These are phyloP conservation scores for Pollenia angustigena DNA, from an alignment of 2,888 invertebrate species.

Conservation along the genomic window DNA sequence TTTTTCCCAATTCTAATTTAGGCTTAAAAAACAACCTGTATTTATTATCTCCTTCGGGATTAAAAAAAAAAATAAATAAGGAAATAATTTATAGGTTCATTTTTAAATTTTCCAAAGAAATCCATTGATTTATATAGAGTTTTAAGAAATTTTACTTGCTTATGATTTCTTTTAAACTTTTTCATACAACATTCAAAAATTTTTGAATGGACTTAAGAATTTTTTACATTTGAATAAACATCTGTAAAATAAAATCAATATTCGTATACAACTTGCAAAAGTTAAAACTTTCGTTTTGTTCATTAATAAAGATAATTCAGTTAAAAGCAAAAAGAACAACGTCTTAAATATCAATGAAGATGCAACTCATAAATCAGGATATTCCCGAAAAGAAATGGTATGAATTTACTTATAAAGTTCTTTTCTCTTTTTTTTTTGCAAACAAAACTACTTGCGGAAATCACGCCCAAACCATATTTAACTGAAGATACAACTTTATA, in stretches of 20 bases:
- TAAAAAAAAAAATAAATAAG: neutral
- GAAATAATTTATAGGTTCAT: neutral
- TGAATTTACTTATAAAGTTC: slow-evolving; percentile 15
- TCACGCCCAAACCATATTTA: slow-evolving; percentile 67
- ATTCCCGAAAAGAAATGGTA: slow-evolving; percentile 45
- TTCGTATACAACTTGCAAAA: neutral
- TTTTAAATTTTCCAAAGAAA: too few species aligned
- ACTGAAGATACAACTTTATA: slow-evolving; percentile 54
- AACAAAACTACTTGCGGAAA: slow-evolving; percentile 63
- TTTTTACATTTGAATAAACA: neutral
- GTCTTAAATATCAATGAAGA: slow-evolving; percentile 27
- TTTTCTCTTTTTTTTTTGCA: slow-evolving; percentile 8
- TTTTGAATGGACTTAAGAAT: neutral
- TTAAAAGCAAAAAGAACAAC: neutral
- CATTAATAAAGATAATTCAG: slow-evolving; percentile 53
- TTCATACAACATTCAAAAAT: too few species aligned
- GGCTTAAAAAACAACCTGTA: too few species aligned
- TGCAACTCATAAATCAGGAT: slow-evolving; percentile 67
- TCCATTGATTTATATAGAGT: too few species aligned
- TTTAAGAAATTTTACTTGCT: neutral
- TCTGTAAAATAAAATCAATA: slow-evolving; percentile 8
- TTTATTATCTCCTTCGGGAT: too few species aligned
- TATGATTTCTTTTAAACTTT: too few species aligned
- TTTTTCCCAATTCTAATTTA: too few species aligned
- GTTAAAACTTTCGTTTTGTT: neutral